phyloP scores from a whole-genome alignment of 2,113 vertebrate species.

The Saguinus imperator region DNA sequence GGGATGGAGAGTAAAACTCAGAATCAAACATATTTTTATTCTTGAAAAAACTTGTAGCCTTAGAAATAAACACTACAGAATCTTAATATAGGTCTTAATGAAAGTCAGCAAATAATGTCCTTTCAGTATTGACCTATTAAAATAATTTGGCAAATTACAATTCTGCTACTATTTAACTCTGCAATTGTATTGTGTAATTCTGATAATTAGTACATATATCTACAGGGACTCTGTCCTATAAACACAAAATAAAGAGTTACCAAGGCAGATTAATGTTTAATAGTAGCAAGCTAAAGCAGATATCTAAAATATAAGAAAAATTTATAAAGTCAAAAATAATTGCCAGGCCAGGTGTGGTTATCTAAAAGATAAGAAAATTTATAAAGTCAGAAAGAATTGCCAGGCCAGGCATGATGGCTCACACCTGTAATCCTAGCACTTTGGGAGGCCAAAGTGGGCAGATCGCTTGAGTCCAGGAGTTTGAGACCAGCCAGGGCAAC shows the following conservation, averaged over 20 bases:
- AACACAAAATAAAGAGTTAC: slow-evolving; percentile 5
- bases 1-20: not conserved
- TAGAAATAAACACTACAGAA: slow-evolving; percentile 12
- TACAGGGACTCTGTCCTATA: not conserved
- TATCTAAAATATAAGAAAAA: slow-evolving; percentile 27
- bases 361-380: slow-evolving; percentile 22
- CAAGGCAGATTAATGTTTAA: not conserved
- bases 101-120: slow-evolving; percentile 31
- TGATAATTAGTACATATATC: not conserved
- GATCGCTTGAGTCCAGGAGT: not conserved
- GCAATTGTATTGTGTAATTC: slow-evolving; percentile 10
- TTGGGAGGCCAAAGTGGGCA: not conserved
- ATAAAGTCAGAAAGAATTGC: slow-evolving; percentile 8
- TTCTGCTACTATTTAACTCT: not conserved
- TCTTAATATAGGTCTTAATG: not conserved
- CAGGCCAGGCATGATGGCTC: not conserved
- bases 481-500: not conserved
- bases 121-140: not conserved
- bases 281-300: not conserved
- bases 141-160: slow-evolving; percentile 17
- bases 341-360: not conserved
- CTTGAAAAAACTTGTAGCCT: not conserved
- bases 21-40: slow-evolving; percentile 18
- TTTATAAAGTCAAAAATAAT: slow-evolving; percentile 25
- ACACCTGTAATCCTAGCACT: not conserved